phyloP scores from a whole-genome alignment of 64 coral and sea anemone species.

The Stichodactyla helianthus region DNA sequence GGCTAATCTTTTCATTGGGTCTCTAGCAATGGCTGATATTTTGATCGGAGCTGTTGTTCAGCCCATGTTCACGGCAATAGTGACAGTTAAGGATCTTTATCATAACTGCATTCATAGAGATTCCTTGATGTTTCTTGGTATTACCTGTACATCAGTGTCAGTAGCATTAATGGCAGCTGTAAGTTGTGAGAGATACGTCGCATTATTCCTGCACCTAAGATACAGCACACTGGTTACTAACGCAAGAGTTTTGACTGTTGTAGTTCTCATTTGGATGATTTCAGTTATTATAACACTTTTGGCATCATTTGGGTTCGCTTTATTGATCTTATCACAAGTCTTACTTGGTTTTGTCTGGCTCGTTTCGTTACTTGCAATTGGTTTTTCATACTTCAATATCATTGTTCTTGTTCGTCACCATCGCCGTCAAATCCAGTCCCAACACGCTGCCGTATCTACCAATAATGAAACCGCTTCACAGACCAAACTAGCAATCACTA shows the following conservation, averaged over 20 bases:
- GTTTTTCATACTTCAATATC: slow-evolving; percentile 7
- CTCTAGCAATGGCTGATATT: not conserved
- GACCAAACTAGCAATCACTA: slow-evolving; percentile 13
- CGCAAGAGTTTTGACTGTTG: not conserved
- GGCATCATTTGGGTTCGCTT: not conserved
- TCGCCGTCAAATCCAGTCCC: slow-evolving; percentile 5
- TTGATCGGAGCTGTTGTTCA: not conserved
- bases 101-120: not conserved
- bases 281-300: not conserved
- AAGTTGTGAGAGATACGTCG: not conserved
- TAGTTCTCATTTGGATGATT: not conserved
- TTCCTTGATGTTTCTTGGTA: not conserved
- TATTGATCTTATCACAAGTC: not conserved
- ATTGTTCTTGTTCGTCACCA: not conserved
- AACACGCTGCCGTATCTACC: not conserved
- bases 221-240: not conserved
- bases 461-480: not conserved
- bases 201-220: not conserved
- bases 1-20: slow-evolving; percentile 2
- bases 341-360: not conserved
- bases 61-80: not conserved
- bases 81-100: not conserved
- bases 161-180: not conserved
- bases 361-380: not conserved
- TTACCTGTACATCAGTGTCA: not conserved